A percentile compares a stretch with the other conserved stretches of the same genome.
Conservation (phyloP, 2,113 vertebrate genomes). For the Lates calcarifer region DNA sequence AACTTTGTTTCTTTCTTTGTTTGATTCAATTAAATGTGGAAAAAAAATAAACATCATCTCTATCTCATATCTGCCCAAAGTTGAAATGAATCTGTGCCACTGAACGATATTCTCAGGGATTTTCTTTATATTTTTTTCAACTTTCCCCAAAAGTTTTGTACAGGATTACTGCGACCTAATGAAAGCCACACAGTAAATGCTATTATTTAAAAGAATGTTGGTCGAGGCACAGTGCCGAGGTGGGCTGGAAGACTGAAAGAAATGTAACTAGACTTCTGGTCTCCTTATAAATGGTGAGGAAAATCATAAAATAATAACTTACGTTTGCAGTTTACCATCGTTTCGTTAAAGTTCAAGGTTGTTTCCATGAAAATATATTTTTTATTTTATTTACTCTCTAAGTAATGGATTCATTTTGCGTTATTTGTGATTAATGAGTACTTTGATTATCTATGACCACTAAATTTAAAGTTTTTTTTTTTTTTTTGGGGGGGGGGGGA, state of each 20-base stretch:
- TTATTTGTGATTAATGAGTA: neutral
- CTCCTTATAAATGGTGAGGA: neutral
- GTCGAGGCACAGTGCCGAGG: slow-evolving; percentile 47
- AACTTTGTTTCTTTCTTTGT: neutral
- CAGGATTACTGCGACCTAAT: slow-evolving; percentile 12
- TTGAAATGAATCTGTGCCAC: neutral
- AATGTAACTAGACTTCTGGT: neutral
- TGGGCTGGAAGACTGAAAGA: slow-evolving; percentile 36
- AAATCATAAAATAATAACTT: slow-evolving; percentile 18
- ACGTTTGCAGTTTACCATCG: neutral
- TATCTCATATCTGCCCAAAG: neutral
- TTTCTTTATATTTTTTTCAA: slow-evolving; percentile 1
- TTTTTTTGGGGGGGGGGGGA: too few relatives aligned
- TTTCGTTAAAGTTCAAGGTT: neutral
- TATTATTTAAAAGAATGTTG: slow-evolving; percentile 58
- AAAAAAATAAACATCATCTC: neutral
- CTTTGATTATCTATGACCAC: neutral
- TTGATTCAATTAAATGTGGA: neutral
- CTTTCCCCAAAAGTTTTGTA: slow-evolving; percentile 37
- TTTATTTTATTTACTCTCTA: neutral
- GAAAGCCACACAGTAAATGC: slow-evolving; percentile 58
- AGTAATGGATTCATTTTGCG: neutral
- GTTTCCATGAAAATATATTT: slow-evolving; percentile 13
- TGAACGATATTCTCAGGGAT: neutral
- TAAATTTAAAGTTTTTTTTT: too few relatives aligned